These are phyloP conservation scores for Caerostris darwini DNA, from an alignment of 1,140 invertebrate species.

Conservation along the genomic window DNA sequence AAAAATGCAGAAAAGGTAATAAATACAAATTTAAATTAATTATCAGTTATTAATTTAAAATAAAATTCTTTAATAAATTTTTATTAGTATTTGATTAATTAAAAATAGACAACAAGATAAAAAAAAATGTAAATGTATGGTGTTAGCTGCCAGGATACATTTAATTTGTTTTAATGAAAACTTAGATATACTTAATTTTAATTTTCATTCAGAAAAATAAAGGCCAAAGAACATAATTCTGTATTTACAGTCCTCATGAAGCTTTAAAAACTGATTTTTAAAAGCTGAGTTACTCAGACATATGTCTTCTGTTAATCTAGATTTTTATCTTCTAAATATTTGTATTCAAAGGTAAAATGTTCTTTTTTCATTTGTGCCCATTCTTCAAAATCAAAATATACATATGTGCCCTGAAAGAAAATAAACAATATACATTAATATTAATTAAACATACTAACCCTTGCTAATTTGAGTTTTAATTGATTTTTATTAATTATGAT, in stretches of 20 bases:
- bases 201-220: not conserved
- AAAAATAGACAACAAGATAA: too few species aligned
- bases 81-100: too few species aligned
- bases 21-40: too few species aligned
- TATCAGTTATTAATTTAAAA: too few species aligned
- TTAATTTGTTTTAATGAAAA: not conserved
- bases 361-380: slow-evolving; percentile 99
- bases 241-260: slow-evolving; percentile 58
- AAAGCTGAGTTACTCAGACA: slow-evolving; percentile 41
- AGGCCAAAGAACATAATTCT: slow-evolving; percentile 42
- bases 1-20: too few species aligned
- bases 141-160: slow-evolving; percentile 18
- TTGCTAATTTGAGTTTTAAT: not conserved
- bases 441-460: too few species aligned
- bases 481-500: not conserved
- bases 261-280: slow-evolving; percentile 69
- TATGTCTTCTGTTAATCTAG: slow-evolving; percentile 88
- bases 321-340: slow-evolving; percentile 99
- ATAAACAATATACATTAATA: slow-evolving; percentile 57
- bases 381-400: slow-evolving; percentile 99
- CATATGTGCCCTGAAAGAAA: slow-evolving; percentile 96
- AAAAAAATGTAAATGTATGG: too few species aligned
- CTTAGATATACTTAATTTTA: slow-evolving; percentile 37
- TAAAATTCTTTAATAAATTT: too few species aligned
- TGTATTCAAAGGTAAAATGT: slow-evolving; percentile 99